Percentiles rank a stretch among this genome's conserved stretches.
phyloP scores from a whole-genome alignment of 2,888 invertebrate genomes.

The Liopterus haemorrhoidalis region DNA sequence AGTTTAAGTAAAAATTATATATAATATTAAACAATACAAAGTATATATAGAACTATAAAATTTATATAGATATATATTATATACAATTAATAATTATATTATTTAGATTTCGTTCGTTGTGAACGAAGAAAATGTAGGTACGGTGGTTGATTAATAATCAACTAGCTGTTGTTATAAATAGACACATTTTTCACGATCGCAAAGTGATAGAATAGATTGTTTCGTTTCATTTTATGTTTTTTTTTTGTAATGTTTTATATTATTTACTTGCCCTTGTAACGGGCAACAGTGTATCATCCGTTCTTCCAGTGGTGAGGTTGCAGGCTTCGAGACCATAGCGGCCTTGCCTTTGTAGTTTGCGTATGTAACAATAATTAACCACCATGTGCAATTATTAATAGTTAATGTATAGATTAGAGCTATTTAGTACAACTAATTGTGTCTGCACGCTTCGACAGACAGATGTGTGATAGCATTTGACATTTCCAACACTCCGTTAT shows the following conservation, averaged over 20 bases:
- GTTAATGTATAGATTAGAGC: too few relatives aligned
- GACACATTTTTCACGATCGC: conserved; percentile 37
- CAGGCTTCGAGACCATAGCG: too few relatives aligned
- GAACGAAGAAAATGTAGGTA: too few relatives aligned
- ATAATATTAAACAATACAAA: conserved; percentile 21
- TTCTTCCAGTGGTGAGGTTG: conserved; percentile 24
- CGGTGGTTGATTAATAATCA: too few relatives aligned
- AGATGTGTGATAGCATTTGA: too few relatives aligned
- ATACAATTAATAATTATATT: too few relatives aligned
- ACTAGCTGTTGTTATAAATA: conserved; percentile 18
- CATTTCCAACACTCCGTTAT: too few relatives aligned
- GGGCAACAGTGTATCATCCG: conserved; percentile 19
- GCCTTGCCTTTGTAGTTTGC: too few relatives aligned
- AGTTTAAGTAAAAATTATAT: conserved; percentile 20
- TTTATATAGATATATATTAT: conserved; percentile 21
- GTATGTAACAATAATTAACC: too few relatives aligned
- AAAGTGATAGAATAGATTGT: conserved; percentile 39
- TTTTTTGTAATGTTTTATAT: conserved; percentile 23
- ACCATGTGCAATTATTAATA: conserved; percentile 23
- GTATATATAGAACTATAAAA: conserved; percentile 20
- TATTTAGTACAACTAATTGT: too few relatives aligned
- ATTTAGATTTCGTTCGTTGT: too few relatives aligned
- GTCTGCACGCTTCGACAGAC: too few relatives aligned
- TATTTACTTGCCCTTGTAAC: conserved; percentile 19
- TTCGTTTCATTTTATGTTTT: conserved; percentile 28